phyloP scores from a whole-genome alignment of 2,797 vertebrate species.

The Phrynocephalus forsythii region DNA sequence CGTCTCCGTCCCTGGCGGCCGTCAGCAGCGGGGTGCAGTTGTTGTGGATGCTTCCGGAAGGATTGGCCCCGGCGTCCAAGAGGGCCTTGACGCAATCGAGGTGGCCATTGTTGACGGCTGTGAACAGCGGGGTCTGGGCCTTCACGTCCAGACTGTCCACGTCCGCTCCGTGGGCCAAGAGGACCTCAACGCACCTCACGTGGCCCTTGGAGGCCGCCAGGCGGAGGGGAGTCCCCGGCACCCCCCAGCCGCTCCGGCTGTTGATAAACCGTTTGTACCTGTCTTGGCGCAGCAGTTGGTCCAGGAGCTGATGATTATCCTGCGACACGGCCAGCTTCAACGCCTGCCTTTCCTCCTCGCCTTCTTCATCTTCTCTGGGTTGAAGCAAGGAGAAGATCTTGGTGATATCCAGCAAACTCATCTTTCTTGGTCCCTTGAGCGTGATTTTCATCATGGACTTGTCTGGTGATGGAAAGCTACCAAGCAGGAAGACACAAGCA shows the following conservation, averaged over 20 bases:
- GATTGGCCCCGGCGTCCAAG: slow-evolving; percentile 88
- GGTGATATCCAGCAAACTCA: slow-evolving; percentile 94
- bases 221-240: slow-evolving; percentile 89
- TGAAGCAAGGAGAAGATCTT: slow-evolving; percentile 95
- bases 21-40: slow-evolving; percentile 91
- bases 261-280: slow-evolving; percentile 86
- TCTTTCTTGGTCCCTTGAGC: slow-evolving; percentile 74
- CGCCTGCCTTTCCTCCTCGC: slow-evolving; percentile 78
- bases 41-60: slow-evolving; percentile 91
- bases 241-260: slow-evolving; percentile 89
- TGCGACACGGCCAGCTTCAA: slow-evolving; percentile 83
- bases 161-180: slow-evolving; percentile 88
- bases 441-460: slow-evolving; percentile 71
- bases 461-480: slow-evolving; percentile 72
- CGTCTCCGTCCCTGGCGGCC: slow-evolving; percentile 86
- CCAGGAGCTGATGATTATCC: slow-evolving; percentile 79
- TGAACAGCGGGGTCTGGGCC: slow-evolving; percentile 95
- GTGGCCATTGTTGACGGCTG: slow-evolving; percentile 90
- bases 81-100: slow-evolving; percentile 86
- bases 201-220: slow-evolving; percentile 87
- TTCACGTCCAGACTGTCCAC: slow-evolving; percentile 93
- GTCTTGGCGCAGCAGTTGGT: slow-evolving; percentile 84
- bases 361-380: slow-evolving; percentile 84
- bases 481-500: not conserved
- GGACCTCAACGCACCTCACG: slow-evolving; percentile 83